These are phyloP conservation scores for Acromyrmex charruanus DNA, from an alignment of 1,140 invertebrate genomes.

Conservation along the genomic window DNA sequence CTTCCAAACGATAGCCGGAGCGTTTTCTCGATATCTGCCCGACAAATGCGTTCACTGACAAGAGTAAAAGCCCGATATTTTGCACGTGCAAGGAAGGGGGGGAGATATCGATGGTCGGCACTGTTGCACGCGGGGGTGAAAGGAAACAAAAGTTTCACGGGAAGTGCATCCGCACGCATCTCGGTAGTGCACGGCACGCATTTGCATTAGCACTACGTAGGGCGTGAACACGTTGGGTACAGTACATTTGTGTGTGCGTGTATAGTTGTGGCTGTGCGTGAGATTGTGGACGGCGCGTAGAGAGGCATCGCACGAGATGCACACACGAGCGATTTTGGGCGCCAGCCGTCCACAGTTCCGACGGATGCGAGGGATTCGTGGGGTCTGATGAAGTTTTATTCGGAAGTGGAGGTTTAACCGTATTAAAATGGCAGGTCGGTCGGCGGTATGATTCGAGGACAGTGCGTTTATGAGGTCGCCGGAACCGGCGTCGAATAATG, in stretches of 20 bases:
- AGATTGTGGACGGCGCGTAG: neutral
- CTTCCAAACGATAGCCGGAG: neutral
- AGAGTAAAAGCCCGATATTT: constrained; percentile 57
- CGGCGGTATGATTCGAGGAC: constrained; percentile 61
- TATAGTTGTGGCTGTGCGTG: constrained; percentile 10
- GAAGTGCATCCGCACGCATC: constrained; percentile 60
- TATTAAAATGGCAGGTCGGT: constrained; percentile 75
- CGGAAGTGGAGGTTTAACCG: constrained; percentile 80
- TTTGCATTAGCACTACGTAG: constrained; percentile 47
- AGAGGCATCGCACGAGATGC: neutral
- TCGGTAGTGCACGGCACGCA: constrained; percentile 41
- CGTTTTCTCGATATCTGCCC: constrained; percentile 15
- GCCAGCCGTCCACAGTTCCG: constrained; percentile 80
- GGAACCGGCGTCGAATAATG: constrained; percentile 74
- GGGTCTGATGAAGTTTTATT: constrained; percentile 75
- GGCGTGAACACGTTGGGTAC: constrained; percentile 52
- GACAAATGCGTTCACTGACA: neutral
- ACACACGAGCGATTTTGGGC: constrained; percentile 75
- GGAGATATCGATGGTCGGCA: constrained; percentile 67
- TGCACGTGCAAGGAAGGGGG: constrained; percentile 63
- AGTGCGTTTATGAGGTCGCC: constrained; percentile 71
- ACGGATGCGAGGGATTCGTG: constrained; percentile 75
- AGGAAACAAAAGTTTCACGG: constrained; percentile 71
- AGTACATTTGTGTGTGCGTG: constrained; percentile 7
- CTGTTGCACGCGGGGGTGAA: neutral